Base-by-base conservation (phyloP, 1,140 invertebrate species). In the Penaeus japonicus region DNA sequence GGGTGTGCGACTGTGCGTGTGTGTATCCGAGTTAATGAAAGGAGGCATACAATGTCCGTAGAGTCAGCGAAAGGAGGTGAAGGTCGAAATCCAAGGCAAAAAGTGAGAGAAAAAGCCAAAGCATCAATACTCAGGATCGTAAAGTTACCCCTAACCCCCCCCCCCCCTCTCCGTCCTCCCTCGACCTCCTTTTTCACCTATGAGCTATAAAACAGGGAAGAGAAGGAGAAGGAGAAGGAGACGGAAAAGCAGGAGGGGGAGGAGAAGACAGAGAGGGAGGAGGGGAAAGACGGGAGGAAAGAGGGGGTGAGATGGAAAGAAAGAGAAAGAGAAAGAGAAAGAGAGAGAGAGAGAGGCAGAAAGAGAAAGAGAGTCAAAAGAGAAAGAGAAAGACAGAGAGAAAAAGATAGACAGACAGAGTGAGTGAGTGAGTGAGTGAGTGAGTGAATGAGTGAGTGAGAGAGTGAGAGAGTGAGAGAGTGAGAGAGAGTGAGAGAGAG, bases 1-100 rank as follows among this genome's bases (percentile, higher is more conserved):
- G 75, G 22, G 75, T 78, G 75, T 78, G 75, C 32, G 75, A 24
- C 22, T 78, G 75, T 78, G 75, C 32, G 75, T 78, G 75, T 78
- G 75, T 78, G 75, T 78, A 30, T 12, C 15, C 27, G 78, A 22
- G 78, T 59, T 15, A 17, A n/a, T 59, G 57, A 17, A n/a, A 59
- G 57, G n/a, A n/a, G n/a, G n/a, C n/a, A n/a, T n/a, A n/a, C n/a
- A n/a, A n/a, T n/a, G n/a, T n/a, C n/a, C n/a, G n/a, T n/a, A n/a
- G n/a, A n/a, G n/a, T n/a, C n/a, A n/a, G n/a, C n/a, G n/a, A n/a
- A n/a, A n/a, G n/a, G n/a, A n/a, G n/a, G n/a, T n/a, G n/a, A n/a
- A n/a, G n/a, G n/a, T n/a, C n/a, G n/a, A n/a, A n/a, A n/a, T n/a
- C n/a, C n/a, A n/a, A n/a, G n/a, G n/a, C 24, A n/a, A 39, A 22